These are phyloP conservation scores for Sympetrum striolatum DNA, from an alignment of 2,888 invertebrate genomes.

Conservation along the genomic window DNA sequence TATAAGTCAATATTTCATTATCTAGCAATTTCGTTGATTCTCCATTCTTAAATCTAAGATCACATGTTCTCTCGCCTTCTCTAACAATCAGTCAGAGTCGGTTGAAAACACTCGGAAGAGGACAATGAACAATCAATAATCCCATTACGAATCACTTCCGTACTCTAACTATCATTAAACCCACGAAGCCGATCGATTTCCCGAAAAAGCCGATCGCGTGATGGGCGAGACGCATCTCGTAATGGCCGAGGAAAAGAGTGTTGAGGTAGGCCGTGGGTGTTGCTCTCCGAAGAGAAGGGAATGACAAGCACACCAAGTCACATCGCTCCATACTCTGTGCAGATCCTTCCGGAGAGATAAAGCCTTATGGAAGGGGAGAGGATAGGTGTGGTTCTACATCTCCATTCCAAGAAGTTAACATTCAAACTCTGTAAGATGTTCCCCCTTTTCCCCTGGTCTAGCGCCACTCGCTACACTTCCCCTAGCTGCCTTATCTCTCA, in stretches of 20 bases:
- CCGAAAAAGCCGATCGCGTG: too few relatives aligned
- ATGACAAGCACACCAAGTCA: slow-evolving; percentile 27
- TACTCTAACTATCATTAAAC: too few relatives aligned
- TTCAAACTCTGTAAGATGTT: neutral
- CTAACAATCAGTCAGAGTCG: too few relatives aligned
- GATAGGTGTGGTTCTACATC: slow-evolving; percentile 7
- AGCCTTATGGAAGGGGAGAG: neutral
- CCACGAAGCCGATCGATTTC: too few relatives aligned
- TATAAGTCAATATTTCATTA: too few relatives aligned
- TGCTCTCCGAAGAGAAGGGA: slow-evolving; percentile 11
- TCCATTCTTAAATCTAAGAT: too few relatives aligned
- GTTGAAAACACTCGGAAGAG: too few relatives aligned
- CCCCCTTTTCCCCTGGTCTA: neutral
- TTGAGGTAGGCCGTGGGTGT: neutral
- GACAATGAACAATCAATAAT: too few relatives aligned
- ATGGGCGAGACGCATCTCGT: too few relatives aligned
- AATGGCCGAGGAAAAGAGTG: neutral
- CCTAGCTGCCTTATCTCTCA: neutral
- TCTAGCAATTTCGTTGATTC: too few relatives aligned
- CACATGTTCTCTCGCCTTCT: too few relatives aligned
- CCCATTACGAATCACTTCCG: too few relatives aligned
- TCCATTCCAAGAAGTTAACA: slow-evolving; percentile 32
- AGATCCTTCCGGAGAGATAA: slow-evolving; percentile 14
- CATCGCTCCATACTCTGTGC: neutral
- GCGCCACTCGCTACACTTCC: neutral